phyloP scores from a whole-genome alignment of 1,140 invertebrate species.

The Gryon sp. region DNA sequence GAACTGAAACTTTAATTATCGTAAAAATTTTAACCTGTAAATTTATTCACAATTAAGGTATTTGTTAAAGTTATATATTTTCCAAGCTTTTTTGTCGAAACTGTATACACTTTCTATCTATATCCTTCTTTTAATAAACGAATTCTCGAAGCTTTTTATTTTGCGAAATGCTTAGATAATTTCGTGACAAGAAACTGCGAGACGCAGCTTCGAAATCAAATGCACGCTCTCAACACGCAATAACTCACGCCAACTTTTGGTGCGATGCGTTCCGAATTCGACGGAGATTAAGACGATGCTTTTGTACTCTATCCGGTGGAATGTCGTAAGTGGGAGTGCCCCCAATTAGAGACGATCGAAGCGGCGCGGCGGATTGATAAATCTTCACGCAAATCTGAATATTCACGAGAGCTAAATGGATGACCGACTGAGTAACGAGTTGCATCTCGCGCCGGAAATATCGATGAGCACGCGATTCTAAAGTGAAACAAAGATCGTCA shows the following conservation, averaged over 20 bases:
- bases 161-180: conserved; percentile 3
- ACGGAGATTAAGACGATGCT: conserved; percentile 37
- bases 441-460: conserved; percentile 61
- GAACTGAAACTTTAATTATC: too few relatives aligned
- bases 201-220: conserved; percentile 15
- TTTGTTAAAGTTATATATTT: too few relatives aligned
- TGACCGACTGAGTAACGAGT: conserved; percentile 64
- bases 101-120: too few relatives aligned
- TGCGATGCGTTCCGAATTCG: conserved; percentile 8
- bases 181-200: neutral
- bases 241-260: conserved; percentile 18
- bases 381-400: conserved; percentile 66
- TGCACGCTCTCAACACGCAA: conserved; percentile 15
- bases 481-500: conserved; percentile 64
- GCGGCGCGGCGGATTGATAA: conserved; percentile 60
- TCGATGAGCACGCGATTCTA: conserved; percentile 60
- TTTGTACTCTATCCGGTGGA: conserved; percentile 44
- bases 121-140: too few relatives aligned
- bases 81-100: too few relatives aligned
- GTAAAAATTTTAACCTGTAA: too few relatives aligned
- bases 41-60: too few relatives aligned
- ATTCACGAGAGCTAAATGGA: conserved; percentile 66
- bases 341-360: conserved; percentile 58
- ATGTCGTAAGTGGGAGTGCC: conserved; percentile 47
- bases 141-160: too few relatives aligned